A percentile compares a stretch with the other conserved stretches of the same genome.
Evolutionary conservation across 2,797 vertebrate genomes (phyloP).

Genomic region (Clarias platycephalus): DNA sequence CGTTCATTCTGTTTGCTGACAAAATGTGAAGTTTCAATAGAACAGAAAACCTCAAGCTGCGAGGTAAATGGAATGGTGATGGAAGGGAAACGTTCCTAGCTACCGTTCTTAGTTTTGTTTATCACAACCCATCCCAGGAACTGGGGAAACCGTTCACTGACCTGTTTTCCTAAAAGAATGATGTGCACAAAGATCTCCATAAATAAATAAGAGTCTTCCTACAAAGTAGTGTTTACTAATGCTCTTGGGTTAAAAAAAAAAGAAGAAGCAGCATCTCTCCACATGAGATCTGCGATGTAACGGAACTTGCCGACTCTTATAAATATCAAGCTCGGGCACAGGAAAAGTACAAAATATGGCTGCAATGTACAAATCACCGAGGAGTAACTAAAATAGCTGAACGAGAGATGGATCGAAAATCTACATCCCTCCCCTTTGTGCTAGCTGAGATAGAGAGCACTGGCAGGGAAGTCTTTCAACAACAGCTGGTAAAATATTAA

Average conservation of each 20-base stretch:
- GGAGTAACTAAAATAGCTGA: conserved; percentile 46
- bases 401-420: conserved; percentile 40
- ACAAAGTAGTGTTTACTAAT: conserved; percentile 56
- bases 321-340: conserved; percentile 39
- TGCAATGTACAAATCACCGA: conserved; percentile 35
- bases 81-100: conserved; percentile 33
- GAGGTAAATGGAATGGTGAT: conserved; percentile 29
- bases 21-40: conserved; percentile 9
- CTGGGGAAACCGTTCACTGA: conserved; percentile 35
- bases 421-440: conserved; percentile 31
- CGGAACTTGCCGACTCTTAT: conserved; percentile 36
- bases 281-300: conserved; percentile 47
- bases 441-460: conserved; percentile 29
- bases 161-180: conserved; percentile 45
- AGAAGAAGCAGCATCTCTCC: conserved; percentile 1
- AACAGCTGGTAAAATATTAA: conserved; percentile 74
- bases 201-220: conserved; percentile 51
- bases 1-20: not conserved
- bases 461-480: conserved; percentile 60
- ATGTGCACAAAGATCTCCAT: conserved; percentile 39
- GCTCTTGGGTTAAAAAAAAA: conserved; percentile 36
- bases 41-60: conserved; percentile 2
- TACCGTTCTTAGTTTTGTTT: conserved; percentile 40
- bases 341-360: conserved; percentile 37
- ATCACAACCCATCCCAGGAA: conserved; percentile 31